Percentiles rank a stretch among this genome's conserved stretches.
phyloP scores from a whole-genome alignment of 2,797 vertebrate species.

The Sebastes trivittatus region DNA sequence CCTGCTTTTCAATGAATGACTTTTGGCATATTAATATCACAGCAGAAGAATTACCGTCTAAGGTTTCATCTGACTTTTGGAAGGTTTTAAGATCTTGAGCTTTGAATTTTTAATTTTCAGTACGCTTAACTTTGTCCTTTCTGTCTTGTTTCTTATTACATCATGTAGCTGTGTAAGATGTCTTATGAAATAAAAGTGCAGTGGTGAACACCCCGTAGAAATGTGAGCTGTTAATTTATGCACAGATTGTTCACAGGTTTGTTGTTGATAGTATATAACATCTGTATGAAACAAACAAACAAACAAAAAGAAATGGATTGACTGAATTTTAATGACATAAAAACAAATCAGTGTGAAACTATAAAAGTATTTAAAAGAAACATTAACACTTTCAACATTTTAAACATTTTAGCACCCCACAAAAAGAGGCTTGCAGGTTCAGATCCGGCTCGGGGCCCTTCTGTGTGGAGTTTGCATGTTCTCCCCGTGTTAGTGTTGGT shows the following conservation, averaged over 20 bases:
- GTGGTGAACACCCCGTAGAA: background rate
- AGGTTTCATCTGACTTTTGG: constrained; percentile 1
- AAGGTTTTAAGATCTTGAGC: background rate
- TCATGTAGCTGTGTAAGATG: background rate
- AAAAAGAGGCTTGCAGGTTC: too few species aligned
- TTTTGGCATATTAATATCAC: background rate
- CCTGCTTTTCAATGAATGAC: constrained; percentile 23
- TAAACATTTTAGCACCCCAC: background rate
- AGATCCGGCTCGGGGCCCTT: fast-evolving
- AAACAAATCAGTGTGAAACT: background rate
- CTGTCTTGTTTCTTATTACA: background rate
- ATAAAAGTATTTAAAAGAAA: background rate
- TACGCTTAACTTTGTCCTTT: background rate
- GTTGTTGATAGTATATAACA: background rate
- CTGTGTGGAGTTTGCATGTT: too few species aligned
- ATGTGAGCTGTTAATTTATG: background rate
- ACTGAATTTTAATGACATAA: background rate
- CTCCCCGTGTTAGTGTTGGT: too few species aligned
- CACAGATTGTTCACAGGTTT: background rate
- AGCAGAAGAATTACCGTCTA: background rate
- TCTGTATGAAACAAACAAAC: background rate
- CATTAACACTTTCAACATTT: background rate
- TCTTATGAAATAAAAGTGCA: background rate
- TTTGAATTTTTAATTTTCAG: background rate
- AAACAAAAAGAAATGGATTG: background rate